A percentile compares a stretch with the other conserved stretches of the same genome.
These are phyloP conservation scores for Microdon myrmicae DNA, from an alignment of 2,888 invertebrate species.

Conservation along the genomic window DNA sequence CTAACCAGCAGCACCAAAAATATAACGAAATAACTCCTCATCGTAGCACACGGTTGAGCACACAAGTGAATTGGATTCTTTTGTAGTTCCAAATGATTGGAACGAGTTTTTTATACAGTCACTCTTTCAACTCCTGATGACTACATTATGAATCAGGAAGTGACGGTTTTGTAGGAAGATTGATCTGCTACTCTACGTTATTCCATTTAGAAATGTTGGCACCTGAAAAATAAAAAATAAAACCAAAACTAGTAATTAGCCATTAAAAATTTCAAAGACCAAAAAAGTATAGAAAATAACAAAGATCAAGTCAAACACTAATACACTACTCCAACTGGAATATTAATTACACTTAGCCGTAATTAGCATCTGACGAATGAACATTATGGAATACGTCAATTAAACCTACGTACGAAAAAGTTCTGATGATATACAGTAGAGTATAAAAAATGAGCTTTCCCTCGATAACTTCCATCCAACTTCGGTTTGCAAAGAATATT, in stretches of 20 bases:
- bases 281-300: too few species aligned
- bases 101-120: slow-evolving; percentile 2
- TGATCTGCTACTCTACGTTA: neutral
- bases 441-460: too few species aligned
- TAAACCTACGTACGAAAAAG: too few species aligned
- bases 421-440: too few species aligned
- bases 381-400: too few species aligned
- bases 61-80: slow-evolving; percentile 11
- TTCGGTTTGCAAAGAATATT: too few species aligned
- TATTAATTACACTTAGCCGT: too few species aligned
- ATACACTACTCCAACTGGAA: too few species aligned
- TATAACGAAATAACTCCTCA: slow-evolving; percentile 28
- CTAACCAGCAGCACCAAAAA: slow-evolving; percentile 41
- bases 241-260: neutral
- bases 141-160: slow-evolving; percentile 32
- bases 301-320: too few species aligned
- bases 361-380: too few species aligned
- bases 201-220: neutral
- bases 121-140: slow-evolving; percentile 10
- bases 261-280: neutral
- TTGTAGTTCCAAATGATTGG: slow-evolving; percentile 8
- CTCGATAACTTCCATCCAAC: too few species aligned
- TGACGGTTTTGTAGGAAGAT: too few species aligned
- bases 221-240: slow-evolving; percentile 1
- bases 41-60: slow-evolving; percentile 23